Base-by-base conservation (phyloP, 2,113 vertebrate species). In the Oreotrochilus melanogaster region DNA sequence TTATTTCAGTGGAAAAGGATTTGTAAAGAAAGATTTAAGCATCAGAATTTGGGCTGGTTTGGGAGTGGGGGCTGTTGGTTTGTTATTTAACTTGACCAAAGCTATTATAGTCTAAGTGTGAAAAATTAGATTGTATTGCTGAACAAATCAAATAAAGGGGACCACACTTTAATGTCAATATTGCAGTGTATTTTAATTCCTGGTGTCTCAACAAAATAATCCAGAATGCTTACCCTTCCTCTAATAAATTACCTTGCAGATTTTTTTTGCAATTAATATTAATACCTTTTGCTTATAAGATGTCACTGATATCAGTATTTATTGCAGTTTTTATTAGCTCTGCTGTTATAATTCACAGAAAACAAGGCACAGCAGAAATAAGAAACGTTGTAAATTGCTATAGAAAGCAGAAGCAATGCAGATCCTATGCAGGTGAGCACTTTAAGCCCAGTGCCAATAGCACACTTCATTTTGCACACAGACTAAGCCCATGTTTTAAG, bases 151-250 rank as follows among this genome's bases (percentile, higher is more conserved):
- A 79, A 72, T 64, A 86, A 92, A 88, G 58, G 13, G 22, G 35
- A 80, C 35, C 35, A 18, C 53, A 70, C 57, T 86, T 94, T 65
- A 61, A 67, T 87, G 72, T 84, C 94, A 96, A 37, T 50, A 30
- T 47, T 61, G 57, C 65, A 85, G 48, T 87, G 25, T 70, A 81
- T 87, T 82, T 65, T 90, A 65, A 96, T 96, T 97, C 92, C 86
- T 96, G 60, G 30, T 43, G 57, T 96, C 91, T 95, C 94, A 88
- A 72, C 93, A 93, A 93, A 94, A 89, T 65, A 10, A 70, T 83
- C 57, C 92, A 76, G 95, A 96, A 95, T 89, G 85, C 18, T 35
- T 72, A 58, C 28, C 64, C 66, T 67, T 86, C 69, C 47, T 33
- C 61, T 62, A 88, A 84, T 69, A 53, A 93, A 95, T 90, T 87